phyloP scores from a whole-genome alignment of 64 coral and sea anemone species.

The Dendrophyllia cribrosa region DNA sequence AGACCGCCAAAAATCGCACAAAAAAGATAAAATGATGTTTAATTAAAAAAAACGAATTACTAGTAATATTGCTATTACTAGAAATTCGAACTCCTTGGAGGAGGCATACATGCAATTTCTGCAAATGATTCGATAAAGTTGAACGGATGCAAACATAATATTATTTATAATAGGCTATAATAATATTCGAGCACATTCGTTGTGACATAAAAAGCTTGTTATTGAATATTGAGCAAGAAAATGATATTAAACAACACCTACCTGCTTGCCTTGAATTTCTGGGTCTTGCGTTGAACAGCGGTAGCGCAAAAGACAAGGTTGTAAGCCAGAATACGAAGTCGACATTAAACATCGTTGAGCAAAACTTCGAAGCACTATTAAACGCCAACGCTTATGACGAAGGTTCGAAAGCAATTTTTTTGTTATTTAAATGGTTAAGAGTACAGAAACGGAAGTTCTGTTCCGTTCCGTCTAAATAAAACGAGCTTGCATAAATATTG shows the following conservation, averaged over 20 bases:
- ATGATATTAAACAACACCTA: not conserved
- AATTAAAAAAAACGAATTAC: not conserved
- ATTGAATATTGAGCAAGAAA: not conserved
- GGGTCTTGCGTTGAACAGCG: constrained; percentile 10
- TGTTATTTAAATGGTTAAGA: constrained; percentile 22
- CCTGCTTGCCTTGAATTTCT: constrained; percentile 16
- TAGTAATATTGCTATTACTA: no score
- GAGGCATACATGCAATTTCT: no score
- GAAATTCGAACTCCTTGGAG: no score
- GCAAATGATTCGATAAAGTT: not conserved
- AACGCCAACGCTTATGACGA: constrained; percentile 29
- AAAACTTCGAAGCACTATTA: not conserved
- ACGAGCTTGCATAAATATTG: not conserved
- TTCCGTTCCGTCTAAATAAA: not conserved
- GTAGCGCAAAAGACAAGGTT: not conserved
- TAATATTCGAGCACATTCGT: no score
- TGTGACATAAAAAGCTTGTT: not conserved
- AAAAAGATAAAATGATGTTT: no score
- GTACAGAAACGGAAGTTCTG: constrained; percentile 12
- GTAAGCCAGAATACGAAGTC: not conserved
- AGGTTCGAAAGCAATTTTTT: not conserved
- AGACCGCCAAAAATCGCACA: no score
- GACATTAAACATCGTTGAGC: not conserved
- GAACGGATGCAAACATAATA: not conserved
- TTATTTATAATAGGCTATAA: no score